Base-by-base conservation (phyloP, 2,888 invertebrate genomes). In the Hermodice carunculata region DNA sequence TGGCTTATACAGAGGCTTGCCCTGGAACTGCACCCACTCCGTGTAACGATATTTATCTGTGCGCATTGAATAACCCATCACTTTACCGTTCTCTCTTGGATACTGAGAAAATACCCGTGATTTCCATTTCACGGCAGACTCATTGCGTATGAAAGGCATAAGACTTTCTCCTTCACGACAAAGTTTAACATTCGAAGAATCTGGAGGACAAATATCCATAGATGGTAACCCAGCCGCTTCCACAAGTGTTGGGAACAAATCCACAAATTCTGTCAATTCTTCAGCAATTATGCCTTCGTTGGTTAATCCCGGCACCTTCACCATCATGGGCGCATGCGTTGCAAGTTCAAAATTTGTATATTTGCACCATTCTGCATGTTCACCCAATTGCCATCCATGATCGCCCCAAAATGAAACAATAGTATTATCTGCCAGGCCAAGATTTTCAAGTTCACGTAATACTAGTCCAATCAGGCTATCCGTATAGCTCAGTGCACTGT, bases 311-410 rank as follows among this genome's bases (percentile, higher is more conserved):
- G 68, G 68, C 3, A 62, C 46, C 5, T 51, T 31, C 3, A 68
- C 26, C 58, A 68, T 60, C 42, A 68, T 42, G 2, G 68, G 68
- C 17, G 59, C 61, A 48, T 66, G 68, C 3, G 51, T 37, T 8
- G 61, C 52, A 4, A 59, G 46, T 24, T 69, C 66, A 28, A 69
- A 66, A 44, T 66, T 66, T 6, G 56, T 66, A 19, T 58, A 57
- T 34, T 69, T 69, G 22, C 54, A 48, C 67, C 67, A 67, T 22
- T 60, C 64, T 22, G 63, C 67, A 49, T 67, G 59, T 34, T 67
- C 67, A 11, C 67, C 78, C 3, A 78, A 72, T 42, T 77, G 76
- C 72, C 75, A 78, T 5, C 78, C 78, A 52, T 77, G 75, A 49
- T 78, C 78, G 0, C 76, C 76, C 48, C 54, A 67, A 61, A 78